These are phyloP conservation scores for Cabera pusaria DNA, from an alignment of 2,888 invertebrate genomes.

Conservation along the genomic window DNA sequence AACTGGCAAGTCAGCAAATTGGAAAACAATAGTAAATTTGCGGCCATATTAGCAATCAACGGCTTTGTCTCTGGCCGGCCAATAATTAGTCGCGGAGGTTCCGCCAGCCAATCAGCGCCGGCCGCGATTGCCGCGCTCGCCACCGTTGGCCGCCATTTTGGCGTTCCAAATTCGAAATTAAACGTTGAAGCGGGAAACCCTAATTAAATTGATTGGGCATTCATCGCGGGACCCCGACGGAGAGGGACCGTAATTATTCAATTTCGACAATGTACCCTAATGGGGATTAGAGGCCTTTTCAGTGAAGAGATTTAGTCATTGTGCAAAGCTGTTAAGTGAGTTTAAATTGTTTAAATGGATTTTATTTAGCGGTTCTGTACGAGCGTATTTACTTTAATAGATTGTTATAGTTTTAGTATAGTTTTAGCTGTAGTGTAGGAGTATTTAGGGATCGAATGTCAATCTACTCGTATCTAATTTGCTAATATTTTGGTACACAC, in stretches of 20 bases:
- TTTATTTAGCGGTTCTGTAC: too few species aligned
- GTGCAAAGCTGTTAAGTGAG: slow-evolving; percentile 1
- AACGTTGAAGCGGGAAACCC: slow-evolving; percentile 48
- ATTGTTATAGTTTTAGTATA: too few species aligned
- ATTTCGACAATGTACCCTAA: slow-evolving; percentile 27
- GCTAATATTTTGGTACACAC: too few species aligned
- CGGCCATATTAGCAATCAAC: slow-evolving; percentile 59
- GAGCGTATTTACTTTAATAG: too few species aligned
- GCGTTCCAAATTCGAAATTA: slow-evolving; percentile 49
- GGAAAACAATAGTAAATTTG: slow-evolving; percentile 48
- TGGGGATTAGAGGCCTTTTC: slow-evolving; percentile 24
- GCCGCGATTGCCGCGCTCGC: slow-evolving; percentile 36
- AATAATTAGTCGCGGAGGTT: slow-evolving; percentile 62
- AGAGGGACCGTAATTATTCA: slow-evolving; percentile 28
- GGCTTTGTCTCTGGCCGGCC: slow-evolving; percentile 61
- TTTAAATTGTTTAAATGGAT: slow-evolving; percentile 1
- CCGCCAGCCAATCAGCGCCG: slow-evolving; percentile 57
- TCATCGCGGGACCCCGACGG: slow-evolving; percentile 28
- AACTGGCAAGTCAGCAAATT: slow-evolving; percentile 52
- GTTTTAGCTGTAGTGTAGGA: too few species aligned
- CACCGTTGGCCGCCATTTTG: slow-evolving; percentile 49
- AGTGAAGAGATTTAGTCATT: slow-evolving; percentile 10
- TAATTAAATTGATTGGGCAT: slow-evolving; percentile 65
- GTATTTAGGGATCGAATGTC: too few species aligned
- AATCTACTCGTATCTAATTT: too few species aligned